These are phyloP conservation scores for Magallana angulata DNA, from an alignment of 1,140 invertebrate species.

Conservation along the genomic window DNA sequence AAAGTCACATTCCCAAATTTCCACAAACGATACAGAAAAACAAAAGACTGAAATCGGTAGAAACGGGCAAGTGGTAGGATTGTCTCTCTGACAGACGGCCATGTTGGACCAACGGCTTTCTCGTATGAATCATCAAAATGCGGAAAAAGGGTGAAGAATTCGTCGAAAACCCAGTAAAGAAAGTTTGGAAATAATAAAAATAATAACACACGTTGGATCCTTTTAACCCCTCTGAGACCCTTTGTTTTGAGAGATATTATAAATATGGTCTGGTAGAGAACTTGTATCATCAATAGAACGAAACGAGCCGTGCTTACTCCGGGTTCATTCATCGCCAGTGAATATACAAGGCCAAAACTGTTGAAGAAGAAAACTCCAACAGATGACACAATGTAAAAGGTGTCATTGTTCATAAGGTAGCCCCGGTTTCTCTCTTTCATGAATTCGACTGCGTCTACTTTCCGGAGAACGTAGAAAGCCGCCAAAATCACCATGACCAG, in stretches of 20 bases:
- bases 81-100: background rate
- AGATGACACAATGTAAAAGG: background rate
- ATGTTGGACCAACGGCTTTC: background rate
- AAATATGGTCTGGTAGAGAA: background rate
- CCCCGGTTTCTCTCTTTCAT: background rate
- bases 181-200: background rate
- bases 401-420: background rate
- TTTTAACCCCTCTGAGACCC: background rate
- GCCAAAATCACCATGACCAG: background rate
- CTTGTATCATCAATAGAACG: background rate
- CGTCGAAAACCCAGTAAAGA: background rate
- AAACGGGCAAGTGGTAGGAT: background rate
- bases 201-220: background rate
- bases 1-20: background rate
- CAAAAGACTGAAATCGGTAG: slow-evolving; percentile 7
- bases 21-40: background rate
- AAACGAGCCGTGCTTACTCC: background rate
- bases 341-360: background rate
- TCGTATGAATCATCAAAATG: background rate
- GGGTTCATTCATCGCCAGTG: background rate
- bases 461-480: background rate
- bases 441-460: background rate
- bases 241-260: background rate
- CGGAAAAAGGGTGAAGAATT: background rate
- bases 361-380: background rate